Conservation (phyloP, 2,888 invertebrate species). For the Bellardia pandia region DNA sequence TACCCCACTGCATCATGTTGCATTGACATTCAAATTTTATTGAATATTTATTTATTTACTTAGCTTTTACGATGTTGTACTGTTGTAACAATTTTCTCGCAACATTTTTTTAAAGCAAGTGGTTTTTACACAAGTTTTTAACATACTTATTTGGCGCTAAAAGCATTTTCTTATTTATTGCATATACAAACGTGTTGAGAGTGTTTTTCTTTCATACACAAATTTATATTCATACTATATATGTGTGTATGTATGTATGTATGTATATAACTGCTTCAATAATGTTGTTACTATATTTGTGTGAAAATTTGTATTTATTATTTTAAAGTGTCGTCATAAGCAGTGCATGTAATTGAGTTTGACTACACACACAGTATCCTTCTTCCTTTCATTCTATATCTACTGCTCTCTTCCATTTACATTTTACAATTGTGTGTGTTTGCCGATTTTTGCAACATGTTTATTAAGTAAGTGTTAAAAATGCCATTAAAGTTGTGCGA, state of each 20-base stretch:
- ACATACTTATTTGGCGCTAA: slow-evolving; percentile 28
- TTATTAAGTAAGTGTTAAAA: slow-evolving; percentile 53
- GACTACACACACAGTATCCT: neutral
- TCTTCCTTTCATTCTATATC: neutral
- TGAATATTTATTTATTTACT: slow-evolving; percentile 33
- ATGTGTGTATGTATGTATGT: no score
- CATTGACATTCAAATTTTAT: slow-evolving; percentile 37
- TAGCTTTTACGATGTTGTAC: neutral
- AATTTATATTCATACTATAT: no score
- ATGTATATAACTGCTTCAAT: neutral
- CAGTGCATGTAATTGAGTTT: slow-evolving; percentile 45
- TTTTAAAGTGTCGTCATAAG: slow-evolving; percentile 40
- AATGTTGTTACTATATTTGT: neutral
- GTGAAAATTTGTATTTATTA: neutral
- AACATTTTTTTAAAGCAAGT: slow-evolving; percentile 7
- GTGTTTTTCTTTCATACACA: neutral
- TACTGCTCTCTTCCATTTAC: neutral
- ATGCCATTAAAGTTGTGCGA: slow-evolving; percentile 35
- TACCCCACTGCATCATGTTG: slow-evolving; percentile 31
- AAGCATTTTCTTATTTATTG: slow-evolving; percentile 17
- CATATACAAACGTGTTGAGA: neutral
- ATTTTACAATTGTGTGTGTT: no score
- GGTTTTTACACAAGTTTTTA: slow-evolving; percentile 13
- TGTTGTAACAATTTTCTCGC: neutral
- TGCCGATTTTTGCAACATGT: neutral